These are phyloP conservation scores for Spermophilus dauricus DNA, from an alignment of 2,113 vertebrate genomes.

Conservation along the genomic window DNA sequence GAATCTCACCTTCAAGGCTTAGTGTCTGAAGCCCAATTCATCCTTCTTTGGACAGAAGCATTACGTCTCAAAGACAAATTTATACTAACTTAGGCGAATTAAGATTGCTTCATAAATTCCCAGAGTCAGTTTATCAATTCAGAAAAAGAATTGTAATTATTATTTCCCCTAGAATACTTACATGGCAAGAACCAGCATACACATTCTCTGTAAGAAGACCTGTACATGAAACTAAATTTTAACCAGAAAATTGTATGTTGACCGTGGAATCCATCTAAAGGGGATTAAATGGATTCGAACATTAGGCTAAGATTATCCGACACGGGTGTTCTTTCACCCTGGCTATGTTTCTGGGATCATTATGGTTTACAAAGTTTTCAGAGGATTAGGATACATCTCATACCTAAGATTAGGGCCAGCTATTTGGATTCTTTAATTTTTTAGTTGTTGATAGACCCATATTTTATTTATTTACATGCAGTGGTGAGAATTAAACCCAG, in stretches of 20 bases:
- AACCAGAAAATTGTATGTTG: not conserved
- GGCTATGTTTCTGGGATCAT: not conserved
- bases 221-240: not conserved
- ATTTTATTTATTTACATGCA: too few species aligned
- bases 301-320: not conserved
- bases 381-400: not conserved
- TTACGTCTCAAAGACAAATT: not conserved
- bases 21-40: not conserved
- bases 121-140: not conserved
- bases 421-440: too few species aligned
- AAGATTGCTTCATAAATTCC: not conserved
- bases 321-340: not conserved
- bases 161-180: constrained; percentile 9
- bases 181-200: not conserved
- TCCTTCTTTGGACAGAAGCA: not conserved
- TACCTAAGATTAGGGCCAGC: not conserved
- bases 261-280: not conserved
- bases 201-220: not conserved
- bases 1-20: not conserved
- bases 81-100: not conserved
- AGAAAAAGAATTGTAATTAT: not conserved
- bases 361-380: not conserved
- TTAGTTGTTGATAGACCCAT: too few species aligned
- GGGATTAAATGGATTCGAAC: not conserved
- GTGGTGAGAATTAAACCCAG: too few species aligned